These are phyloP conservation scores for Podarcis siculus DNA, from an alignment of 2,797 vertebrate species.

Conservation along the genomic window DNA sequence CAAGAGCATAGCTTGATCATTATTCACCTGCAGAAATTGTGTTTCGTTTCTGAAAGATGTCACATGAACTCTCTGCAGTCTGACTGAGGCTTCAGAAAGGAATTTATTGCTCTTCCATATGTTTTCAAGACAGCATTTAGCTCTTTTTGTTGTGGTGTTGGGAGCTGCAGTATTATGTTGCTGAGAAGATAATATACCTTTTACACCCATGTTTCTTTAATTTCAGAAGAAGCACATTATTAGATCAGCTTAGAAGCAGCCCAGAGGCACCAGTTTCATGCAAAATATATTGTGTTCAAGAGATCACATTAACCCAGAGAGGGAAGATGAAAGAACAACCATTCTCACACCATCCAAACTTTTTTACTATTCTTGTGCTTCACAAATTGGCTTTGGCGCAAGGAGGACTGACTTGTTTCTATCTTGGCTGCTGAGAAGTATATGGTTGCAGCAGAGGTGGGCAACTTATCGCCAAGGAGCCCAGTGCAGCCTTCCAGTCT, in stretches of 20 bases:
- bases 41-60: fast-evolving
- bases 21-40: neutral
- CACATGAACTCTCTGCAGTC: fast-evolving
- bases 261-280: neutral
- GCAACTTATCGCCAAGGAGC: too few relatives aligned
- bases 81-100: neutral
- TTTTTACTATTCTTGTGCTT: neutral
- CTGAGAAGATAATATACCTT: neutral
- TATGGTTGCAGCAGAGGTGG: neutral
- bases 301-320: neutral
- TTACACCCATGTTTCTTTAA: neutral
- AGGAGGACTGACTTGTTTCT: neutral
- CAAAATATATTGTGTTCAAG: neutral
- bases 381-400: neutral
- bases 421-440: neutral
- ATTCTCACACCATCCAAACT: neutral
- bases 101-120: neutral
- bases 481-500: too few relatives aligned
- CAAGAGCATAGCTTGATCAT: fast-evolving
- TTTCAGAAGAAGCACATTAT: neutral
- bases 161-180: neutral
- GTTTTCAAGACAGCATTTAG: neutral
- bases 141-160: fast-evolving
- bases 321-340: neutral
- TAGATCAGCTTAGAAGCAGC: neutral